Conservation (phyloP, 2,797 vertebrate genomes). For the Myotis myotis region DNA sequence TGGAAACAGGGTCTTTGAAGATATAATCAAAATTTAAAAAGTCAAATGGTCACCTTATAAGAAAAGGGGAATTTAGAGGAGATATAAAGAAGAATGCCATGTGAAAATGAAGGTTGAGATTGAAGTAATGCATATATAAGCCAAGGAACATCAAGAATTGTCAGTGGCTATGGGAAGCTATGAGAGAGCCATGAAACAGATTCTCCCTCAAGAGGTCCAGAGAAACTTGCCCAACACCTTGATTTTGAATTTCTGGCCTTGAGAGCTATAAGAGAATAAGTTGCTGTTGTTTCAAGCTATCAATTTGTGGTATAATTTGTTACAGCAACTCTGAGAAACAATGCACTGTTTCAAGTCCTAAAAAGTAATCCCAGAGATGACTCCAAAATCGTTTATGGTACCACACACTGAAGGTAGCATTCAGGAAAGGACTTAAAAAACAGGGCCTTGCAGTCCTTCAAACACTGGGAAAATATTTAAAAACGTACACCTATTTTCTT, state of each 20-base stretch:
- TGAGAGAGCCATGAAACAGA: background rate
- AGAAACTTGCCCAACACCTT: background rate
- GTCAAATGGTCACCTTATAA: background rate
- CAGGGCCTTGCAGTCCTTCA: background rate
- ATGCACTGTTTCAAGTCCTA: background rate
- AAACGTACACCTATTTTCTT: background rate
- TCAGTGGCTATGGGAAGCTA: background rate
- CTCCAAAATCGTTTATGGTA: background rate
- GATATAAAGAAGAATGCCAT: background rate
- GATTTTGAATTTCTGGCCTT: background rate
- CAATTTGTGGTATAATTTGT: background rate
- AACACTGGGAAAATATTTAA: background rate
- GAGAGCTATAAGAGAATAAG: background rate
- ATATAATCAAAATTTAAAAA: background rate
- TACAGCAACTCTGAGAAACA: background rate
- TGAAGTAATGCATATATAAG: background rate
- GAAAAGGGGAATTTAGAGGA: background rate
- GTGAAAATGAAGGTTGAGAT: background rate
- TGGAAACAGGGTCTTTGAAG: background rate
- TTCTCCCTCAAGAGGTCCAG: background rate
- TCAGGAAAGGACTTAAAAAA: background rate
- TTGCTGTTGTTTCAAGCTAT: background rate
- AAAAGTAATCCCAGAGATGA: constrained; percentile 7
- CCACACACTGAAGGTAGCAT: background rate
- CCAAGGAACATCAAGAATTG: background rate